These are phyloP conservation scores for Thermophis baileyi DNA, from an alignment of 2,113 vertebrate genomes.

Conservation along the genomic window DNA sequence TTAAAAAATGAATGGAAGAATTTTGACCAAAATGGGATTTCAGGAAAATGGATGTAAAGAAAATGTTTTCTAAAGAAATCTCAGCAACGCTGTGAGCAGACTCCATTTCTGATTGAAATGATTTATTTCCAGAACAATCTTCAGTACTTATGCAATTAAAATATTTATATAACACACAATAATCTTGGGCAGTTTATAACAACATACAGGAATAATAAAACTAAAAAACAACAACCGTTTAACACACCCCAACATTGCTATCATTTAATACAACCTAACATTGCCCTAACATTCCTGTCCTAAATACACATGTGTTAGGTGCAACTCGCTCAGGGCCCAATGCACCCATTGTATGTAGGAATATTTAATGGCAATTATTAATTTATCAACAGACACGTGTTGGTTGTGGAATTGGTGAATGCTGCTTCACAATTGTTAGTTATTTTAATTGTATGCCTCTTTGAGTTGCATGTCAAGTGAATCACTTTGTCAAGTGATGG, in stretches of 20 bases:
- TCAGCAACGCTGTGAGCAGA: background rate
- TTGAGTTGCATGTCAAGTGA: background rate
- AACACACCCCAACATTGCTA: background rate
- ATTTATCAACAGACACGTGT: background rate
- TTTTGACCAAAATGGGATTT: background rate
- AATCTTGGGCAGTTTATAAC: background rate
- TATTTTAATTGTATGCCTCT: background rate
- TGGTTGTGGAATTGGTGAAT: background rate
- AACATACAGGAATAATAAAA: background rate
- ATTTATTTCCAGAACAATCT: background rate
- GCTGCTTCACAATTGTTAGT: background rate
- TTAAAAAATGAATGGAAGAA: background rate
- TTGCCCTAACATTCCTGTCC: background rate
- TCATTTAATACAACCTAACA: background rate
- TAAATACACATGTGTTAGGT: background rate
- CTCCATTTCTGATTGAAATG: background rate
- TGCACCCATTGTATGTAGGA: background rate
- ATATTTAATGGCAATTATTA: background rate
- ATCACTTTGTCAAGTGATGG: background rate
- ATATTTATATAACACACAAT: background rate
- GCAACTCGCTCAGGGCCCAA: background rate
- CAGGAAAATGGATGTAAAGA: background rate
- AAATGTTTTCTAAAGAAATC: background rate
- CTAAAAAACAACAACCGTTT: background rate
- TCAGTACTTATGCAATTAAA: background rate